Conservation (phyloP, 1,140 invertebrate species). For the Cydia amplana region DNA sequence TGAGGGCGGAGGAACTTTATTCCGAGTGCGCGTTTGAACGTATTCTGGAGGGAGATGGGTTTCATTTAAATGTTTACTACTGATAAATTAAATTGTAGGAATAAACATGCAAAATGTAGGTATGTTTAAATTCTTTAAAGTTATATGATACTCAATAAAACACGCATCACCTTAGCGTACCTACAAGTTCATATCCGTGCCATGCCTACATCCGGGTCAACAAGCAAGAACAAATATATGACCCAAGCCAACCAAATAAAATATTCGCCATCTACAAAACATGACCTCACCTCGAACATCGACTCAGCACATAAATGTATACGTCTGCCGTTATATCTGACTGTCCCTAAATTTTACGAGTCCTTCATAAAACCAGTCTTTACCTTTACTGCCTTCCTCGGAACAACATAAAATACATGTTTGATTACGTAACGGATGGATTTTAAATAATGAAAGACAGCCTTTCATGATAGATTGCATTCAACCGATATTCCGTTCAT, state of each 20-base stretch:
- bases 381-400: conserved; percentile 17
- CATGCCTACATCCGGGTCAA: background rate
- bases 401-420: conserved; percentile 13
- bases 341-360: conserved; percentile 30
- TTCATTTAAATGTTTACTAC: no score
- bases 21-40: no score
- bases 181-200: background rate
- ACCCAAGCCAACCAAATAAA: background rate
- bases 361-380: conserved; percentile 27
- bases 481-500: conserved; percentile 14
- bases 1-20: no score
- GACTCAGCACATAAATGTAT: conserved; percentile 22
- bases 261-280: background rate
- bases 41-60: no score
- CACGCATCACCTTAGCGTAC: background rate
- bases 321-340: conserved; percentile 17
- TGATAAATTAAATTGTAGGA: no score
- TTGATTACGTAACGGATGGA: conserved; percentile 1
- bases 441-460: background rate
- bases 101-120: no score
- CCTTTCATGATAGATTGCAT: conserved; percentile 7
- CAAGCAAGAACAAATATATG: background rate
- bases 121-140: no score
- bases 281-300: conserved; percentile 9
- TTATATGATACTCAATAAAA: conserved; percentile 40